These are phyloP conservation scores for Aythya baeri DNA, from an alignment of 2,113 vertebrate genomes.

Conservation along the genomic window DNA sequence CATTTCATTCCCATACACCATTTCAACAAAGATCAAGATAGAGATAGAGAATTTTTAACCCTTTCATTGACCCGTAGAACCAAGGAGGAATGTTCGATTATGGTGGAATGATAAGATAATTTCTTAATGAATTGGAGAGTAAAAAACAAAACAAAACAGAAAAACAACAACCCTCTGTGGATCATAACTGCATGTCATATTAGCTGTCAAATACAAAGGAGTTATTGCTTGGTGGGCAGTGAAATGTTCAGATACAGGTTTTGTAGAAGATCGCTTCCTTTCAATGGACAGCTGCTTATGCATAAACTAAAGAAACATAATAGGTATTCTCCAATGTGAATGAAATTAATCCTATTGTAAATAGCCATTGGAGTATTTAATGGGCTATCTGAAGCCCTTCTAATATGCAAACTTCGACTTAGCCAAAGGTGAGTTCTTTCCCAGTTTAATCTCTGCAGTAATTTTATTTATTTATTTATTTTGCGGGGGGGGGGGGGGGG, in stretches of 20 bases:
- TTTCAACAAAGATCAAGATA: conserved; percentile 72
- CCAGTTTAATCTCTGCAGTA: not conserved
- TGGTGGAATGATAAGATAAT: not conserved
- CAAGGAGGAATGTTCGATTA: not conserved
- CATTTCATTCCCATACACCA: conserved; percentile 80
- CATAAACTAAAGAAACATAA: conserved; percentile 56
- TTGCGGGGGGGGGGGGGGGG: not conserved
- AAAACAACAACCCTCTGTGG: not conserved
- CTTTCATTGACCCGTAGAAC: conserved; percentile 26
- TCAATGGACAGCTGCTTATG: conserved; percentile 59
- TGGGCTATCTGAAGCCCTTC: conserved; percentile 1
- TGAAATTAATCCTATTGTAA: conserved; percentile 70
- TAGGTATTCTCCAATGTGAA: conserved; percentile 50
- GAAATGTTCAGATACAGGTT: not conserved
- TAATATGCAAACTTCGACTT: not conserved
- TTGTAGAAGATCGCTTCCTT: conserved; percentile 55
- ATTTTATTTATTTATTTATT: not conserved
- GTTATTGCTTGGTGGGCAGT: not conserved
- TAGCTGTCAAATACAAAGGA: not conserved
- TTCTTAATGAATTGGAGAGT: not conserved
- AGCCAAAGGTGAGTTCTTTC: not conserved
- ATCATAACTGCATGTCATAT: not conserved
- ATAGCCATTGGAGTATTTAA: conserved; percentile 44
- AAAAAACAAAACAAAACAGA: not conserved
- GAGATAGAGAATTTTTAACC: conserved; percentile 75